Evolutionary conservation across 1,140 invertebrate genomes (phyloP).

Genomic region (Musca domestica): DNA sequence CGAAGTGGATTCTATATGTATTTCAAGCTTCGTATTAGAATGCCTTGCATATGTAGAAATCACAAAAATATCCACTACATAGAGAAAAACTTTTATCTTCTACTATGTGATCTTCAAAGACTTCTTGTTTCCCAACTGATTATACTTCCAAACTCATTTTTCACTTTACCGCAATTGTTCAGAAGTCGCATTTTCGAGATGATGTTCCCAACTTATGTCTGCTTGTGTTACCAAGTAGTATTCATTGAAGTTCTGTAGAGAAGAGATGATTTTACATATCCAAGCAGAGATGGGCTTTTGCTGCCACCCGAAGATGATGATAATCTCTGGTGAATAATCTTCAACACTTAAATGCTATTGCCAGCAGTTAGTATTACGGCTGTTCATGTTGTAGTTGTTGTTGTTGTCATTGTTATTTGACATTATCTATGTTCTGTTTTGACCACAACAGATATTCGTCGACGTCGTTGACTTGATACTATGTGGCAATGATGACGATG

Average conservation of each 20-base stretch:
- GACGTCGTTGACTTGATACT: background rate
- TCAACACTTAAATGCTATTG: slow-evolving; percentile 5
- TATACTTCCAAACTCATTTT: too few species aligned
- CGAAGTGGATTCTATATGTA: too few species aligned
- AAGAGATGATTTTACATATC: background rate
- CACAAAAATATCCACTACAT: too few species aligned
- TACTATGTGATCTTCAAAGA: too few species aligned
- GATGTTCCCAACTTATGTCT: too few species aligned
- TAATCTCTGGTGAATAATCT: slow-evolving; percentile 8
- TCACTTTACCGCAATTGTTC: too few species aligned
- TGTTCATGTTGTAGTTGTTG: background rate
- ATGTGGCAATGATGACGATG: background rate
- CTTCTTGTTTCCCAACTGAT: too few species aligned
- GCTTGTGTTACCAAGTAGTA: too few species aligned
- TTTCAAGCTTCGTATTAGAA: too few species aligned
- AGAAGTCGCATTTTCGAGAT: too few species aligned
- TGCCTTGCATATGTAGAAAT: too few species aligned
- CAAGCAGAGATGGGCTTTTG: background rate
- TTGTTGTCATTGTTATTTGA: slow-evolving; percentile 8
- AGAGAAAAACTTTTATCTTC: too few species aligned
- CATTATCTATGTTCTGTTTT: slow-evolving; percentile 17
- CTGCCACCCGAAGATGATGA: background rate
- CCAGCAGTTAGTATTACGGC: background rate
- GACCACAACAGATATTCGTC: background rate
- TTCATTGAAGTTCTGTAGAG: background rate